Evolutionary conservation across 2,888 invertebrate genomes (phyloP).

Genomic region (Drosophila fulvimacula): DNA sequence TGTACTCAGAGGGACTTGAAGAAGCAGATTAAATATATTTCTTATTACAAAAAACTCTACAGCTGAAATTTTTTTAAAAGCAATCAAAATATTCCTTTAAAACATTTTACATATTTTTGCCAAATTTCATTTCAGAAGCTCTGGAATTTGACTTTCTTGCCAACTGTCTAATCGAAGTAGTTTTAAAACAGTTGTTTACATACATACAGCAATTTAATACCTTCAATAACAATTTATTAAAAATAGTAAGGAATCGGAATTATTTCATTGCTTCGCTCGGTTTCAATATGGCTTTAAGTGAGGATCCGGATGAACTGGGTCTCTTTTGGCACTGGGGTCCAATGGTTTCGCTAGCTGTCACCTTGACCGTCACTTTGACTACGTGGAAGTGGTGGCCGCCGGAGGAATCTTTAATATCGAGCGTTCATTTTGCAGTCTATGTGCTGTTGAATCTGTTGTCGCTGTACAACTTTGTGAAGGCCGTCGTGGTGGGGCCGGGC

Average conservation of each 20-base stretch:
- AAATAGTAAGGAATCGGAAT: neutral
- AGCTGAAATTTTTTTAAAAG: no score
- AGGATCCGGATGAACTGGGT: slow-evolving; percentile 21
- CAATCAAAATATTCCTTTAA: no score
- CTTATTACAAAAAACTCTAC: no score
- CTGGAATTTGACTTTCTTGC: neutral
- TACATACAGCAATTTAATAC: neutral
- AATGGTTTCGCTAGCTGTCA: slow-evolving; percentile 10
- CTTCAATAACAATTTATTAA: no score
- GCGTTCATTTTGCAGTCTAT: slow-evolving; percentile 90
- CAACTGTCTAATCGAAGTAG: neutral
- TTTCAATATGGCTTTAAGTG: slow-evolving; percentile 6
- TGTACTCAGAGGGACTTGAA: no score
- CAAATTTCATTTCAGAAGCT: neutral
- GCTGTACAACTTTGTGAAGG: slow-evolving; percentile 94
- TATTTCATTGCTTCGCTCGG: no score
- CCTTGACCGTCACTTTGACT: slow-evolving; percentile 87
- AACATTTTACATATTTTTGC: no score
- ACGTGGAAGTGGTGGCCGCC: slow-evolving; percentile 96
- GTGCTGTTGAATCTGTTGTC: slow-evolving; percentile 91
- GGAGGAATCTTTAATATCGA: slow-evolving; percentile 88
- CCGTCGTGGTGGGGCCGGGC: slow-evolving; percentile 96
- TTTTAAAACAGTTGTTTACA: neutral
- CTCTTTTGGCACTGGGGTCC: slow-evolving; percentile 70
- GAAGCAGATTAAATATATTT: no score